Evolutionary conservation across 2,113 vertebrate genomes (phyloP), one percentile per base, ranked within the genome.

Genomic region (Hiodon tergisus): DNA sequence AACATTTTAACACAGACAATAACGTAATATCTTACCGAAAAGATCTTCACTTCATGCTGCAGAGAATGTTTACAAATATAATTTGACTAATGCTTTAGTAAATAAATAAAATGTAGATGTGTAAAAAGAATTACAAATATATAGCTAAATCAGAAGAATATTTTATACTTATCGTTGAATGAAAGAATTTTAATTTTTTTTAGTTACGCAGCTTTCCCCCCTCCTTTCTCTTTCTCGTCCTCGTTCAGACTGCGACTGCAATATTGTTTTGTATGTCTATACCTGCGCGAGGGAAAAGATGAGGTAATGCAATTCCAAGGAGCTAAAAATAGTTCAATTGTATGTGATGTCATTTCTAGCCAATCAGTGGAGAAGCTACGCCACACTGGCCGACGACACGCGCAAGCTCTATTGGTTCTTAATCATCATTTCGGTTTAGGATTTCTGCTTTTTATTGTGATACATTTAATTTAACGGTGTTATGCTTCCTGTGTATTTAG

Each of bases 321-420:
- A 61, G 78, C 85, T 80, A 87, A 88, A 85, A 87, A 88, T 86
- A 88, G 86, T 53, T 3, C 81, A 63, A 46, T n/a, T 6, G 16
- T 75, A 68, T 80, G 75, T 92, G 89, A 91, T 91, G 91, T 92
- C 89, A 92, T 85, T 76, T 81, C 59, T 54, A 86, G 80, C 91
- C 91, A 90, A 91, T 91, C 86, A 61, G 82, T 57, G 83, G 14
- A 10, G 69, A 17, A 2, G 80, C 51, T 1, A 7, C 51, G 51
- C 47, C 47, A 76, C 31, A 60, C 47, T 61, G 69, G 67, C 71
- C 78, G 82, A 79, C 83, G 86, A 75, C 68, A 31, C 80, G 77
- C 77, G 73, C 78, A 59, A 69, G 77, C 73, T 73, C 79, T 9
- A 10, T 82, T 81, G 78, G 72, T 69, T 77, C 59, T 62, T 71